phyloP scores from a whole-genome alignment of 2,888 invertebrate genomes.

The Sarcophaga rosellei region DNA sequence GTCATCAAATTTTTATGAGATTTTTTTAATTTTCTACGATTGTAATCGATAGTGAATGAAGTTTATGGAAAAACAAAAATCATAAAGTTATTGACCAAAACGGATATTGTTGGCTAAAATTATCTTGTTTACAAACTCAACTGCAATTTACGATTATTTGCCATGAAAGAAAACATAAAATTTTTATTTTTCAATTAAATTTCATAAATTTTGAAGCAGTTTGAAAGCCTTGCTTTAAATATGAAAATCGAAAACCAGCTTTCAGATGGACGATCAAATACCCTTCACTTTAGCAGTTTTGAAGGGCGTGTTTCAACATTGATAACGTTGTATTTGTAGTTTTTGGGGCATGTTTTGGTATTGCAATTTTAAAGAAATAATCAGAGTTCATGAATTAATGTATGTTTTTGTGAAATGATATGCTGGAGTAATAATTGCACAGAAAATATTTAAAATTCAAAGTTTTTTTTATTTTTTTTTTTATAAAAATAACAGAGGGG shows the following conservation, averaged over 20 bases:
- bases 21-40: not conserved
- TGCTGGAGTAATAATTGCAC: too few species aligned
- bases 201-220: too few species aligned
- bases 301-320: not conserved
- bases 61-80: not conserved
- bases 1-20: not conserved
- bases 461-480: too few species aligned
- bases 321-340: not conserved
- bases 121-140: not conserved
- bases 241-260: too few species aligned
- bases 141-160: not conserved
- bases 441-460: too few species aligned
- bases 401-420: too few species aligned
- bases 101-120: not conserved
- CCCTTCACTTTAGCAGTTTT: not conserved
- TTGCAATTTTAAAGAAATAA: too few species aligned
- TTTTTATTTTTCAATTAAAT: too few species aligned
- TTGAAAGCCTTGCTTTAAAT: too few species aligned
- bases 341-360: not conserved
- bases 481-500: too few species aligned
- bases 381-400: too few species aligned
- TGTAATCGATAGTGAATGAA: not conserved
- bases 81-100: not conserved
- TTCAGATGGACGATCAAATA: not conserved
- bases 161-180: too few species aligned